Evolutionary conservation across 2,888 invertebrate genomes (phyloP), one percentile per base, ranked within the genome.

Genomic region (Panorpa germanica): DNA sequence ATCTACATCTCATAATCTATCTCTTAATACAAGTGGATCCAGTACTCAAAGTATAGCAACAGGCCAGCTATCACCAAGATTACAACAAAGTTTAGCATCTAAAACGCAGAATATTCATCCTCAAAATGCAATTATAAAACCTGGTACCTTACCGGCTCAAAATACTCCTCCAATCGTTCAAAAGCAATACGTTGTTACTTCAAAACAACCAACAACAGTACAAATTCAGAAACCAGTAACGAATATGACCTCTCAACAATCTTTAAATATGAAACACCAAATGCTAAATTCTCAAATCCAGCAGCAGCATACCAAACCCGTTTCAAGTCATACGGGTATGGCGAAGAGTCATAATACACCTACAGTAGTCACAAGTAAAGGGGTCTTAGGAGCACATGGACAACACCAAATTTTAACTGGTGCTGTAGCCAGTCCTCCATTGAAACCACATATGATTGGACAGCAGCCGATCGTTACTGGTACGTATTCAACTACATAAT

Each of bases 361-460:
- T 28, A 11, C 25, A 28, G 15, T 36, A 43, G 13, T 32, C 41
- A 28, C 40, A 38, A 14, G 42, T 48, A 56, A 41, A 45, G 47
- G 44, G 5, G 49, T 57, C 3, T 48, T 50, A 28, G 45, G 47
- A 3, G 44, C 49, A 11, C 41, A 41, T 38, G 45, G 46, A 31
- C 38, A 51, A 4, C 58, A 56, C n/a, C 56, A 59, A 18, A 56
- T 61, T 27, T 49, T 65, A 18, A 50, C 59, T 4, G 58, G 58
- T 6, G 56, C 61, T 10, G 59, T 67, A 9, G 59, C 63, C 5
- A 68, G 65, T 48, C 63, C 65, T 37, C 64, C 66, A 3, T 52
- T 61, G 5, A 57, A 60, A 34, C 46, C 54, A 5, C 59, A 56
- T 42, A 44, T 53, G 7, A 41, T 52, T 19, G 47, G 50, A 33